Percentiles rank a stretch among this genome's conserved stretches.
phyloP scores from a whole-genome alignment of 1,140 invertebrate genomes.

The Conus ventricosus region DNA sequence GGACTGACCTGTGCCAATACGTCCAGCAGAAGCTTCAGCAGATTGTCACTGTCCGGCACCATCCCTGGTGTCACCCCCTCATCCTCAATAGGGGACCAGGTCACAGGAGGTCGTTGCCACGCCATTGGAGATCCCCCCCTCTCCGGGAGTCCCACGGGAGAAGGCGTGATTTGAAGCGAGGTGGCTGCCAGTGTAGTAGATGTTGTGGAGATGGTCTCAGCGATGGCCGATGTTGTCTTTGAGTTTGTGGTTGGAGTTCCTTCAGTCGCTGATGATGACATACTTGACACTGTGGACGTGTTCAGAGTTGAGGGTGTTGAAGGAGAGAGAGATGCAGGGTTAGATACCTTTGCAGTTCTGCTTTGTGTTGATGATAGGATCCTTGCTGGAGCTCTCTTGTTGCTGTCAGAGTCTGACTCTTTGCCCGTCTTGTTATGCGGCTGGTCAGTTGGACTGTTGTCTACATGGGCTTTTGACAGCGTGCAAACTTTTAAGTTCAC shows the following conservation, averaged over 20 bases:
- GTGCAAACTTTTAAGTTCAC: too few relatives aligned
- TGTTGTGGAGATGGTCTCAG: not conserved
- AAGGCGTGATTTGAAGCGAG: not conserved
- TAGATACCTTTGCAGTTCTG: not conserved
- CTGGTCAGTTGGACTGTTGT: too few relatives aligned
- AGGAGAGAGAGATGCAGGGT: not conserved
- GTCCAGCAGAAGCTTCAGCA: slow-evolving; percentile 11
- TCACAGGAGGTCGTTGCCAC: not conserved
- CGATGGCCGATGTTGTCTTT: not conserved
- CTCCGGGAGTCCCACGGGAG: not conserved
- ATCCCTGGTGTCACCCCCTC: not conserved
- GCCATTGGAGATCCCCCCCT: not conserved
- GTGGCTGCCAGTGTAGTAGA: not conserved
- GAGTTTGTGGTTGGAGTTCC: not conserved
- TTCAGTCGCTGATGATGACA: not conserved
- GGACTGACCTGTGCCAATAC: not conserved
- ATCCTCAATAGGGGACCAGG: not conserved
- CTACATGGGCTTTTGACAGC: too few relatives aligned
- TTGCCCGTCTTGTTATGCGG: too few relatives aligned
- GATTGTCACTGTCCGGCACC: not conserved
- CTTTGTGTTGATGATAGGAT: not conserved
- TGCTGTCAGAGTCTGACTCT: too few relatives aligned
- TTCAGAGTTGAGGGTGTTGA: not conserved
- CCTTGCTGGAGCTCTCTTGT: not conserved
- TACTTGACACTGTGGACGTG: not conserved